A percentile compares a stretch with the other conserved stretches of the same genome.
Evolutionary conservation across 2,113 vertebrate genomes (phyloP).

Genomic region (Hemicordylus capensis): DNA sequence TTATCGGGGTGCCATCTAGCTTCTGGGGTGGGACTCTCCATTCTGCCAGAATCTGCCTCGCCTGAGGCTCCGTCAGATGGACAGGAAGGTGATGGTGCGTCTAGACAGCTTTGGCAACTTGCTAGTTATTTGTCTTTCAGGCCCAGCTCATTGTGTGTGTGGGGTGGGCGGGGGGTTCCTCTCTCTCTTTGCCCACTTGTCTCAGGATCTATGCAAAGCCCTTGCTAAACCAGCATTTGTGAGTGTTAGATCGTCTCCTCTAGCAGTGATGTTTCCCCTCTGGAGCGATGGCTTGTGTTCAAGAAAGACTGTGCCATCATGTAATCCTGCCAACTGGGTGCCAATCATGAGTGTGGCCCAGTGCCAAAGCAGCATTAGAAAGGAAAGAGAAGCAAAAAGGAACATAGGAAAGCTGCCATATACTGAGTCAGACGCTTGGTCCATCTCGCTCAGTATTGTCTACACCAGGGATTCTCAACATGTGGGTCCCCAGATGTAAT

Average conservation of each 20-base stretch:
- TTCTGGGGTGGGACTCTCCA: neutral
- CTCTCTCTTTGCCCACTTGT: neutral
- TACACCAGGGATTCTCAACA: too few species aligned
- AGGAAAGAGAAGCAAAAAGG: neutral
- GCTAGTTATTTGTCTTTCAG: constrained; percentile 11
- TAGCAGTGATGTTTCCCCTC: constrained; percentile 56
- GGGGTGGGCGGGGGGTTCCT: neutral
- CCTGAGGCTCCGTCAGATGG: constrained; percentile 28
- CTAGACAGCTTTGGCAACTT: neutral
- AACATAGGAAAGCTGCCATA: too few species aligned
- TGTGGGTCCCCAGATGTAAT: too few species aligned
- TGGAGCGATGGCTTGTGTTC: constrained; percentile 61
- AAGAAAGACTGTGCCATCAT: constrained; percentile 59
- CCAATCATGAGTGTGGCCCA: neutral
- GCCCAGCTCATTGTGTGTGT: constrained; percentile 6
- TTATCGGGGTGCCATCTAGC: constrained; percentile 5
- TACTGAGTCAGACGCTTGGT: too few species aligned
- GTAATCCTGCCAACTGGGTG: neutral
- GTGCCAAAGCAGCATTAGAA: neutral
- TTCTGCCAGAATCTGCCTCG: neutral
- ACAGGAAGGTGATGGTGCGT: neutral
- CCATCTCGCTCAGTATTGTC: too few species aligned
- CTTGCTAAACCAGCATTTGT: neutral
- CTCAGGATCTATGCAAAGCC: constrained; percentile 9
- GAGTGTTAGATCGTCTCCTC: constrained; percentile 32